phyloP scores from a whole-genome alignment of 1,140 invertebrate genomes.

The Cepaea nemoralis region DNA sequence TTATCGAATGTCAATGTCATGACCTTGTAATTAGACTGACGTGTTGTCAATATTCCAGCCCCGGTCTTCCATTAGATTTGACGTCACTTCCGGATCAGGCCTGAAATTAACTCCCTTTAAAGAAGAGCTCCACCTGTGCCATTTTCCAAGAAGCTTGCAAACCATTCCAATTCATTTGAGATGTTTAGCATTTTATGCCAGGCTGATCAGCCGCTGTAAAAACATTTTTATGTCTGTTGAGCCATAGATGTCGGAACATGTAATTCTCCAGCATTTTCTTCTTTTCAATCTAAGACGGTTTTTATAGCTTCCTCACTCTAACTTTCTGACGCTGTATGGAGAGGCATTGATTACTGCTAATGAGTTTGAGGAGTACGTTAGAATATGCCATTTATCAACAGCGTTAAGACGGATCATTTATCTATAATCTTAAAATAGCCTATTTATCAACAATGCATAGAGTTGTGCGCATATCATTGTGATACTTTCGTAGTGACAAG shows the following conservation, averaged over 20 bases:
- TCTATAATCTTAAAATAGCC: too few species aligned
- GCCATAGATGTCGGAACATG: slow-evolving; percentile 12
- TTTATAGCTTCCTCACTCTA: too few species aligned
- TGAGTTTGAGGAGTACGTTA: too few species aligned
- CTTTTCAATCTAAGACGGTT: too few species aligned
- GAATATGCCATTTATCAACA: too few species aligned
- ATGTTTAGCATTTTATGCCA: slow-evolving; percentile 9
- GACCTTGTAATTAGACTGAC: slow-evolving; percentile 24
- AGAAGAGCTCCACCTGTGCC: slow-evolving; percentile 10
- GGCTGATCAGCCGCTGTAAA: slow-evolving; percentile 13
- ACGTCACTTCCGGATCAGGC: slow-evolving; percentile 12
- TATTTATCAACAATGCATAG: too few species aligned
- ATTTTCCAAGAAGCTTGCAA: background rate
- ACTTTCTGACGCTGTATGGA: too few species aligned
- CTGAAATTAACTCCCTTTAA: slow-evolving; percentile 14
- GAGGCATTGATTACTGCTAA: too few species aligned
- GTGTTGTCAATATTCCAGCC: slow-evolving; percentile 16
- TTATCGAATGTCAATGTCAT: background rate
- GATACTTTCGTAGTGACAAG: too few species aligned
- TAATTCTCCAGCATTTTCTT: background rate
- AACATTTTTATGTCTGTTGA: slow-evolving; percentile 17
- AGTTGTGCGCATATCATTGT: too few species aligned
- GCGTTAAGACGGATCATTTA: too few species aligned
- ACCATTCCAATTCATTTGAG: background rate
- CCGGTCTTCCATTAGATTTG: background rate